A percentile compares a stretch with the other conserved stretches of the same genome.
Evolutionary conservation across 2,113 vertebrate genomes (phyloP).

Genomic region (Ceyx margarethae): DNA sequence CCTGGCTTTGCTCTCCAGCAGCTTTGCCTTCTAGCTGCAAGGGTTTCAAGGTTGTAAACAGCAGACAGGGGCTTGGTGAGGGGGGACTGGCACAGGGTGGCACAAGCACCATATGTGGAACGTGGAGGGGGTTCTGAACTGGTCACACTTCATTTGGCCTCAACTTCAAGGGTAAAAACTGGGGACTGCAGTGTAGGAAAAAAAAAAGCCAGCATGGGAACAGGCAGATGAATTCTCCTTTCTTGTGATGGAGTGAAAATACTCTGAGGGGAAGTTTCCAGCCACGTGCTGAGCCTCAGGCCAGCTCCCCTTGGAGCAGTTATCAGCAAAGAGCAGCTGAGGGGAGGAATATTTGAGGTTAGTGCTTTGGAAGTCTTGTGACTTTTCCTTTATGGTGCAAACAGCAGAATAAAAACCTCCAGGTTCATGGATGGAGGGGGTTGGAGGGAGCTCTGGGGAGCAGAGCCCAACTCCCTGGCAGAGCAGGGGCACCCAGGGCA

Average conservation of each 20-base stretch:
- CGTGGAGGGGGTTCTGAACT: neutral
- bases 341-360: neutral
- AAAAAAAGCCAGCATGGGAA: neutral
- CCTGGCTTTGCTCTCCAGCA: conserved; percentile 54
- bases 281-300: neutral
- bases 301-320: neutral
- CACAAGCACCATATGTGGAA: neutral
- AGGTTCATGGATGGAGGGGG: neutral
- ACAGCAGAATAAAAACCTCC: neutral
- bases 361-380: neutral
- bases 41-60: conserved; percentile 38
- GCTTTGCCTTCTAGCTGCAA: conserved; percentile 34
- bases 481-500: too few relatives aligned
- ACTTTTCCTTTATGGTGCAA: neutral
- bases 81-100: too few relatives aligned
- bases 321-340: neutral
- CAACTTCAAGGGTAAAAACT: neutral
- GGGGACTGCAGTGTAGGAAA: neutral
- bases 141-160: neutral
- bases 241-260: neutral
- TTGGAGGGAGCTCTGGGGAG: too few relatives aligned
- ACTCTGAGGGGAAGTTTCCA: neutral
- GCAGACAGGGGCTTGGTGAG: neutral
- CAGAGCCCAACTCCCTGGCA: too few relatives aligned
- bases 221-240: neutral